These are phyloP conservation scores for Diplodus puntazzo DNA, from an alignment of 2,797 vertebrate genomes.

Conservation along the genomic window DNA sequence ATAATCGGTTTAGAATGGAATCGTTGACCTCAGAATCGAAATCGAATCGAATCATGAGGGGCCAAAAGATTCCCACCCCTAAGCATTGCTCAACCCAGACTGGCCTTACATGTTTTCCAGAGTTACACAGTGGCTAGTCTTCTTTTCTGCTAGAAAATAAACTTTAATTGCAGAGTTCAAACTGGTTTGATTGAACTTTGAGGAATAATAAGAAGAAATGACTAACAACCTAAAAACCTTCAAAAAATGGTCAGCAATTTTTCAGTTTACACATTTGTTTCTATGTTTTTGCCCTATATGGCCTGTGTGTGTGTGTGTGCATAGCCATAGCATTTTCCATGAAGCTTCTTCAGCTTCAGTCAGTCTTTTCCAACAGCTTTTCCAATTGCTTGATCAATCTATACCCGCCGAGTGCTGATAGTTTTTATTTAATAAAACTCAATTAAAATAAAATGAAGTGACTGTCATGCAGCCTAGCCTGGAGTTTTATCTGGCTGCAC, in stretches of 20 bases:
- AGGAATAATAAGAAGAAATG: no score
- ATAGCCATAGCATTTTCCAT: background rate
- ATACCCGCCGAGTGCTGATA: background rate
- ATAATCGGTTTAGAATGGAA: no score
- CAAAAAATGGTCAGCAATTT: no score
- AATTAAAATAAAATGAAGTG: constrained; percentile 27
- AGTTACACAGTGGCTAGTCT: background rate
- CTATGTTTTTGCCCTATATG: no score
- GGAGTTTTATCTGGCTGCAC: constrained; percentile 43
- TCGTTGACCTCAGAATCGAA: no score
- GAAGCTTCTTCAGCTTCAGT: background rate
- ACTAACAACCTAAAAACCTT: no score
- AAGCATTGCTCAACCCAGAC: background rate
- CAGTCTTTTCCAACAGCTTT: constrained; percentile 4
- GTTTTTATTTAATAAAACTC: constrained; percentile 47
- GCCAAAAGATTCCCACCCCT: no score
- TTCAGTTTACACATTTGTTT: no score
- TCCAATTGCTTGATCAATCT: background rate
- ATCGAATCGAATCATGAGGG: no score
- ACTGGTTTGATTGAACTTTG: background rate
- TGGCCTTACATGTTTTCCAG: background rate
- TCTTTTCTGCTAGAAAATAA: background rate
- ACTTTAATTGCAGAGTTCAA: background rate
- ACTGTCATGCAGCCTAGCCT: background rate
- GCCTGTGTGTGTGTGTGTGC: background rate